Evolutionary conservation across 1,140 invertebrate genomes (phyloP), one percentile per base, ranked within the genome.

Genomic region (Zaprionus davidi): DNA sequence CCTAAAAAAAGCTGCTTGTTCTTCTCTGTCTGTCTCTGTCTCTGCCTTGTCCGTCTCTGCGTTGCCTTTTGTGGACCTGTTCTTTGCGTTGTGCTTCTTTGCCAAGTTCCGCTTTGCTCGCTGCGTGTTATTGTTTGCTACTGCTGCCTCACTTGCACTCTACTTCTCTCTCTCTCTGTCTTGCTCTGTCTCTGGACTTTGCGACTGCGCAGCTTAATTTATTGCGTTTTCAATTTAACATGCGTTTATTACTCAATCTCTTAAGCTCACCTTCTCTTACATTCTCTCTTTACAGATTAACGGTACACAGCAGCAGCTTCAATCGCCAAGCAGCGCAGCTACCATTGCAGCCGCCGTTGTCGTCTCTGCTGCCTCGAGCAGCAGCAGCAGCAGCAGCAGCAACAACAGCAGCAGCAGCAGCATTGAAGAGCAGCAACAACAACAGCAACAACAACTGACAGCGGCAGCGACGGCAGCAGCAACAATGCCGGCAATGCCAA

Each of bases 401-500:
- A 22, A 22, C 75, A 64, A 22, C 75, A 64, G 4, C 53, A 69
- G 69, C 80, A 68, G 9, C 76, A 82, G 12, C 79, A 69, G 41
- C 75, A 64, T 34, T 34, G 31, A 34, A 22, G 36, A 57, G 6
- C 71, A 75, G n/a, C 79, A 73, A 41, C 65, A 60, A 26, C 76
- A 62, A 12, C 64, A 64, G 5, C 66, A 67, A 2, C 73, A 77
- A 51, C 72, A 67, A 55, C 66, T 80, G 28, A 81, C 28, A 22
- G 51, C 60, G 38, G 44, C 72, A 36, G 63, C 76, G 72, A 64
- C 81, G 58, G 51, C 71, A 68, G 81, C 85, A 79, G 81, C 85
- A 79, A 88, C 85, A 69, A 92, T 92, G 91, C 91, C 91, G 83
- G 91, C 91, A 73, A 92, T 92, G 91, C 87, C 91, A 81, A 92